These are phyloP conservation scores for Hypercompe scribonia DNA, from an alignment of 2,888 invertebrate species.

Conservation along the genomic window DNA sequence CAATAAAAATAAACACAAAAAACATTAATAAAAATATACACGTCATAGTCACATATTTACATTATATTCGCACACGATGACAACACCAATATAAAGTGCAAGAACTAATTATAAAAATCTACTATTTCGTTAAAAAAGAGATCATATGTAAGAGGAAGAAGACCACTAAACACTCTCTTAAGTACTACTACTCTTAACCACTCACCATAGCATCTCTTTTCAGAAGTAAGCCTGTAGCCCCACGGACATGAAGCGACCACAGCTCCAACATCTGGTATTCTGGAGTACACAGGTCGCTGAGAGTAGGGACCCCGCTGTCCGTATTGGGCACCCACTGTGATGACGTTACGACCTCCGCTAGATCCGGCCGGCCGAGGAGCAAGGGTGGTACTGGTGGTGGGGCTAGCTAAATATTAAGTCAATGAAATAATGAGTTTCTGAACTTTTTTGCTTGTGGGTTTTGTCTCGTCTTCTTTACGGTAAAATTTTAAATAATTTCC, in stretches of 20 bases:
- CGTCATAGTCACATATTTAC: no score
- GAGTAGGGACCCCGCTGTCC: slow-evolving; percentile 73
- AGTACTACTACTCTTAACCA: background rate
- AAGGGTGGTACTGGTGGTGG: slow-evolving; percentile 35
- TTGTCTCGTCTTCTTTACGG: background rate
- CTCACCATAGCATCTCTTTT: slow-evolving; percentile 88
- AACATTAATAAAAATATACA: no score
- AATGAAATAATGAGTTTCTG: background rate
- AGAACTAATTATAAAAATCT: no score
- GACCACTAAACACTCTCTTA: no score
- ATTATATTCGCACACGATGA: no score
- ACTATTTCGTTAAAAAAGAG: no score
- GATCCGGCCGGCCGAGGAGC: slow-evolving; percentile 44
- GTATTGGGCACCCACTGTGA: slow-evolving; percentile 81
- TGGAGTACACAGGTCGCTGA: slow-evolving; percentile 63
- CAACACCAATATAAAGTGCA: no score
- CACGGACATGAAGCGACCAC: slow-evolving; percentile 88
- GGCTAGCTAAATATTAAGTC: slow-evolving; percentile 21
- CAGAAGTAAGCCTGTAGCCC: slow-evolving; percentile 91
- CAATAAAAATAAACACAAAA: no score
- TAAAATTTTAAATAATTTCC: background rate
- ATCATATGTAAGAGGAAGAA: no score
- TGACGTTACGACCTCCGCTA: slow-evolving; percentile 66
- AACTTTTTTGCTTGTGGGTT: background rate
- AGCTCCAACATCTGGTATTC: slow-evolving; percentile 61